Conservation (phyloP, 1,140 invertebrate species). For the Sminthurides bifidus region DNA sequence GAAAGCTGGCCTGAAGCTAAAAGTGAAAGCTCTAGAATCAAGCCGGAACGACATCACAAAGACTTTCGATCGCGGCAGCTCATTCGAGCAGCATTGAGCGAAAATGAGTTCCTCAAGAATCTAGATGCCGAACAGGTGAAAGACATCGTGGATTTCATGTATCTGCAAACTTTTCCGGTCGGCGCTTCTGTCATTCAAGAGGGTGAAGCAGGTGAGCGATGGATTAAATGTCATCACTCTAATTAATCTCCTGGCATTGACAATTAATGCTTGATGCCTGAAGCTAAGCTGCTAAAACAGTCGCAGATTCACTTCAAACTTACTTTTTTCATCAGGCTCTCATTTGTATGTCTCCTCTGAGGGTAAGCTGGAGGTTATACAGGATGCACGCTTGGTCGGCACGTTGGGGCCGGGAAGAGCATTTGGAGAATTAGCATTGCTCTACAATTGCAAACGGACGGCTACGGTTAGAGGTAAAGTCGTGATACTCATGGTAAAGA, state of each 20-base stretch:
- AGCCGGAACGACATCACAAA: constrained; percentile 21
- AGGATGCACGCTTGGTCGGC: constrained; percentile 60
- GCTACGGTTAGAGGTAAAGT: constrained; percentile 62
- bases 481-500: not conserved
- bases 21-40: not conserved
- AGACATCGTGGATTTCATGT: constrained; percentile 85
- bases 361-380: constrained; percentile 75
- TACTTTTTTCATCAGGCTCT: constrained; percentile 41
- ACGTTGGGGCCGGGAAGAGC: constrained; percentile 71
- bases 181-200: constrained; percentile 73
- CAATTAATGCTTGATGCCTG: not conserved
- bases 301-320: constrained; percentile 7
- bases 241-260: not conserved
- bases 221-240: too few species aligned
- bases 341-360: constrained; percentile 70
- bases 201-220: constrained; percentile 54
- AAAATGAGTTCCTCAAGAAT: constrained; percentile 87
- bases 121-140: constrained; percentile 67
- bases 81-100: constrained; percentile 67
- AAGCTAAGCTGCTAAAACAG: not conserved
- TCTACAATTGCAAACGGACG: constrained; percentile 83
- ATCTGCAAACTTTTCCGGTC: constrained; percentile 58
- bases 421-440: constrained; percentile 42
- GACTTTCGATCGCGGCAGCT: constrained; percentile 54
- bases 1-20: constrained; percentile 45